Evolutionary conservation across 2,113 vertebrate genomes (phyloP).

Genomic region (Charina bottae): DNA sequence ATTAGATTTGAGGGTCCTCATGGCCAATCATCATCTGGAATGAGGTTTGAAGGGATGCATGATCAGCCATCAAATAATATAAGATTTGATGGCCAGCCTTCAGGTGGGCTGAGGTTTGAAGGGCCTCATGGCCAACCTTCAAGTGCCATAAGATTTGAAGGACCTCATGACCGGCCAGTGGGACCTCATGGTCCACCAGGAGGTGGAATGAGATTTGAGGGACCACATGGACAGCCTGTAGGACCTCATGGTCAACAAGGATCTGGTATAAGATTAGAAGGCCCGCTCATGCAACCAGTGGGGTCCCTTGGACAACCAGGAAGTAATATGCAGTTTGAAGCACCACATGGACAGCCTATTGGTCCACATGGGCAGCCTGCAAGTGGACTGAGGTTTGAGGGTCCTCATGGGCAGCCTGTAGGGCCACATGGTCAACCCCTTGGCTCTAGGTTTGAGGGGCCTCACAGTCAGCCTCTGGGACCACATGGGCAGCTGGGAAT

Average conservation of each 20-base stretch:
- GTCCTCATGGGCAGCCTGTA: conserved; percentile 78
- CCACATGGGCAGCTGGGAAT: conserved; percentile 78
- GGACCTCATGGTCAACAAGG: conserved; percentile 80
- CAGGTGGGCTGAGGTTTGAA: conserved; percentile 84
- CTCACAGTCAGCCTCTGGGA: conserved; percentile 75
- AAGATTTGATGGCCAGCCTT: conserved; percentile 83
- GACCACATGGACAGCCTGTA: conserved; percentile 79
- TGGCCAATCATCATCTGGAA: conserved; percentile 75
- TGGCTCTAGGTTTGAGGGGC: conserved; percentile 79
- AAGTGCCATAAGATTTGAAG: conserved; percentile 79
- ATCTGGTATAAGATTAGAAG: conserved; percentile 80
- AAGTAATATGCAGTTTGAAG: conserved; percentile 79
- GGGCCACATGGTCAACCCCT: conserved; percentile 74
- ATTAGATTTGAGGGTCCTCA: conserved; percentile 83
- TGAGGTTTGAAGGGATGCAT: conserved; percentile 81
- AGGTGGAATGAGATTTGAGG: conserved; percentile 82
- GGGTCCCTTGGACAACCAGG: conserved; percentile 79
- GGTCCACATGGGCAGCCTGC: conserved; percentile 78
- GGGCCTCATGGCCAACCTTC: conserved; percentile 78
- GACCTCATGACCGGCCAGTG: conserved; percentile 66
- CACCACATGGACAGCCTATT: conserved; percentile 75
- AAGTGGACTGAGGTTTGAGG: conserved; percentile 73
- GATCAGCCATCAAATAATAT: conserved; percentile 77
- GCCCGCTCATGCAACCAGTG: conserved; percentile 77
- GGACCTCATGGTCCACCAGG: conserved; percentile 69